Conservation (phyloP, 2,888 invertebrate genomes). For the Hemithea aestivaria region DNA sequence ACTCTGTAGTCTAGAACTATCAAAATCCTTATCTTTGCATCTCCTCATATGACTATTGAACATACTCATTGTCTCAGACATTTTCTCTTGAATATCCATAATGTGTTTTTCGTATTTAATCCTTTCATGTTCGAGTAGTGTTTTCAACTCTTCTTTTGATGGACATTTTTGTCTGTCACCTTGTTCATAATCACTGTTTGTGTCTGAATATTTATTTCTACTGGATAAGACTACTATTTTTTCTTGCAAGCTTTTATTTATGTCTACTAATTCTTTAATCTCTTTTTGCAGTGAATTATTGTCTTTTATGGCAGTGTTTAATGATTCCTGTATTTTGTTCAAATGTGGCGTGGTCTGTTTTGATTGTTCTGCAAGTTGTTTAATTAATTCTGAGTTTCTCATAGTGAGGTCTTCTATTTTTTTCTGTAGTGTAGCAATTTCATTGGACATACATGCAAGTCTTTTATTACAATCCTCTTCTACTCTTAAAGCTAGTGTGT, state of each 20-base stretch:
- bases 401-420: constrained; percentile 69
- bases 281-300: constrained; percentile 66
- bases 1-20: constrained; percentile 30
- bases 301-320: constrained; percentile 48
- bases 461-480: constrained; percentile 87
- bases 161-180: constrained; percentile 43
- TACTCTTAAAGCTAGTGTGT: constrained; percentile 85
- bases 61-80: constrained; percentile 56
- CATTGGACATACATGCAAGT: constrained; percentile 80
- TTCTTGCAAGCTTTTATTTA: constrained; percentile 71
- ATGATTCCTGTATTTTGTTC: constrained; percentile 42
- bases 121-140: constrained; percentile 62
- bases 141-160: constrained; percentile 59
- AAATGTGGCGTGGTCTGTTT: constrained; percentile 31
- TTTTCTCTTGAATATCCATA: constrained; percentile 52
- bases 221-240: constrained; percentile 50
- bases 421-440: constrained; percentile 78
- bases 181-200: constrained; percentile 31
- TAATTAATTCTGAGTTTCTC: constrained; percentile 74
- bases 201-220: constrained; percentile 34
- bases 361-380: constrained; percentile 69
- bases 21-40: constrained; percentile 37
- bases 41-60: constrained; percentile 55
- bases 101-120: constrained; percentile 66
- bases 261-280: constrained; percentile 68